phyloP scores from a whole-genome alignment of 2,113 vertebrate species.

The Entomyzon cyanotis region DNA sequence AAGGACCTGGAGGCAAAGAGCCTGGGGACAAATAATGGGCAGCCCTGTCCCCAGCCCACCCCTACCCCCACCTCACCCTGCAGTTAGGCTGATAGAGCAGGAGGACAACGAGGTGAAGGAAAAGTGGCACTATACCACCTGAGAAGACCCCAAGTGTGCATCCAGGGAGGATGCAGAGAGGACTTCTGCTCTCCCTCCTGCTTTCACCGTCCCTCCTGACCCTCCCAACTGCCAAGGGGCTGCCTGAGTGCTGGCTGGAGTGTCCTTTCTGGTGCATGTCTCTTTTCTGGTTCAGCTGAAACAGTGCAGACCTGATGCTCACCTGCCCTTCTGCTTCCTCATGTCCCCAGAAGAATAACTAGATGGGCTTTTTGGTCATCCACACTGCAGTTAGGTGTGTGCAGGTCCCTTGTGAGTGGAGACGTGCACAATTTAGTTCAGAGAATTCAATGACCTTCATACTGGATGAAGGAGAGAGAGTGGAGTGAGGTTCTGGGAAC shows the following conservation, averaged over 20 bases:
- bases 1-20: neutral
- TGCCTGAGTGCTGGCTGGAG: neutral
- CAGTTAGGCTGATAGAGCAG: neutral
- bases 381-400: fast-evolving
- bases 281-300: neutral
- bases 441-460: neutral
- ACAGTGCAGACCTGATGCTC: neutral
- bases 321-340: neutral
- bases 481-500: neutral
- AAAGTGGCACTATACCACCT: neutral
- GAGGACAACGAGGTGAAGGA: neutral
- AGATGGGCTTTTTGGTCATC: neutral
- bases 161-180: neutral
- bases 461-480: neutral
- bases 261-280: neutral
- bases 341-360: neutral
- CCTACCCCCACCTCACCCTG: neutral
- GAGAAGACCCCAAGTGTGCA: neutral
- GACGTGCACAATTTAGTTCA: neutral
- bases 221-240: fast-evolving
- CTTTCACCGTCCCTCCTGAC: neutral
- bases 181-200: neutral
- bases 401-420: neutral
- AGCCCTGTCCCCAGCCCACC: neutral
- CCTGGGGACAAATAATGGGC: neutral